Conservation (phyloP, 1,140 invertebrate species). For the Protaetia brevitarsis region DNA sequence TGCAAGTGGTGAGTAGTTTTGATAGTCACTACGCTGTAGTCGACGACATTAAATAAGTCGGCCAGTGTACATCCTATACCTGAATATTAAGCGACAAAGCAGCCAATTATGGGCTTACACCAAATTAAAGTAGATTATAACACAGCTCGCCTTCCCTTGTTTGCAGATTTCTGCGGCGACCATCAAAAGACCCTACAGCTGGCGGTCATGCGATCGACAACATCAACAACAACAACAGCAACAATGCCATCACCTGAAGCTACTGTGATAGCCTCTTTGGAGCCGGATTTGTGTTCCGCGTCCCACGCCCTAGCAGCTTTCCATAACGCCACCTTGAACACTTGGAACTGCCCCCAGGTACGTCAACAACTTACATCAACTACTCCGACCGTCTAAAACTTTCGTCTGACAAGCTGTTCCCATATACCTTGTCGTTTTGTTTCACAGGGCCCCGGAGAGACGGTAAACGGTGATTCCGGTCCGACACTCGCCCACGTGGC, state of each 20-base stretch:
- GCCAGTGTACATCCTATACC: no score
- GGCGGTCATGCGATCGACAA: no score
- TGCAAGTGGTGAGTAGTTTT: no score
- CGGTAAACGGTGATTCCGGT: neutral
- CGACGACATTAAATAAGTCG: no score
- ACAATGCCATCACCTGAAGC: constrained; percentile 26
- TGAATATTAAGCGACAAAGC: no score
- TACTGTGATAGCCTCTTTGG: constrained; percentile 41
- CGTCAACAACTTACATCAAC: neutral
- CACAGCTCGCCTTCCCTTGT: no score
- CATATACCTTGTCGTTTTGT: neutral
- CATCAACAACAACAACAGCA: no score
- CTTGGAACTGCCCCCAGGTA: constrained; percentile 45
- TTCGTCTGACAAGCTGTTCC: neutral
- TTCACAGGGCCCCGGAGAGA: neutral
- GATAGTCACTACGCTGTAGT: no score
- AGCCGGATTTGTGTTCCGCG: constrained; percentile 37
- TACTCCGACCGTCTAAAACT: neutral
- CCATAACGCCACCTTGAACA: constrained; percentile 39
- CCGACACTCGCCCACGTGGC: constrained; percentile 41
- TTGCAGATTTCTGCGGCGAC: constrained; percentile 42
- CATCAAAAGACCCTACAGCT: constrained; percentile 34
- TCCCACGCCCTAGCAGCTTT: constrained; percentile 37
- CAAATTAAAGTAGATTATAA: no score
- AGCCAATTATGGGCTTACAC: no score